Conservation (phyloP, 1,140 invertebrate species). For the Paramacrobiotus metropolitanus region DNA sequence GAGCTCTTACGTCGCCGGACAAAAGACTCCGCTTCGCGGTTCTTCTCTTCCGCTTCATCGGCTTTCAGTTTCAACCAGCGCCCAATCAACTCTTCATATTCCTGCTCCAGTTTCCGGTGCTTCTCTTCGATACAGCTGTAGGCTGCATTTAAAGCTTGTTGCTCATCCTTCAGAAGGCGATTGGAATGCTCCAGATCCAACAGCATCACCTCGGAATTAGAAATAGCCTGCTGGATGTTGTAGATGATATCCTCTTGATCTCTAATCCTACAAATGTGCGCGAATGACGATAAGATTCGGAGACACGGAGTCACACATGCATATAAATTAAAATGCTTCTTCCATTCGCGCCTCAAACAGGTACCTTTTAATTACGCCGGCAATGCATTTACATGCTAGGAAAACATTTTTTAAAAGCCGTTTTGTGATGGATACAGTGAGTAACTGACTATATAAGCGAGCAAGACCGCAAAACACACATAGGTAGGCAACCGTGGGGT, state of each 20-base stretch:
- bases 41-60: constrained; percentile 76
- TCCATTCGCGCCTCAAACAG: background rate
- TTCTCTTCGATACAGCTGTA: constrained; percentile 70
- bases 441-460: no score
- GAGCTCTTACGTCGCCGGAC: constrained; percentile 60
- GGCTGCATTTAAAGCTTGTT: constrained; percentile 71
- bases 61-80: constrained; percentile 68
- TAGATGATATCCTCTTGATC: constrained; percentile 33
- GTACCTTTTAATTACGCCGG: no score
- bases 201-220: constrained; percentile 56
- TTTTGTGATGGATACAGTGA: no score
- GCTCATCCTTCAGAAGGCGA: constrained; percentile 72
- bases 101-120: constrained; percentile 56
- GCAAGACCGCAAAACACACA: no score
- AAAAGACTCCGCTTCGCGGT: constrained; percentile 68
- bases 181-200: constrained; percentile 46
- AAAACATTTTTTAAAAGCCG: no score
- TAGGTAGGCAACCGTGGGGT: no score
- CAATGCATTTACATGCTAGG: no score
- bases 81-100: constrained; percentile 62
- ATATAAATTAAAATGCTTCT: background rate
- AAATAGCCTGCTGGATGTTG: constrained; percentile 55
- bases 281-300: background rate
- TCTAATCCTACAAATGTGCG: background rate
- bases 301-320: background rate